Base-by-base conservation (phyloP, 2,888 invertebrate genomes). In the Tipula lateralis region DNA sequence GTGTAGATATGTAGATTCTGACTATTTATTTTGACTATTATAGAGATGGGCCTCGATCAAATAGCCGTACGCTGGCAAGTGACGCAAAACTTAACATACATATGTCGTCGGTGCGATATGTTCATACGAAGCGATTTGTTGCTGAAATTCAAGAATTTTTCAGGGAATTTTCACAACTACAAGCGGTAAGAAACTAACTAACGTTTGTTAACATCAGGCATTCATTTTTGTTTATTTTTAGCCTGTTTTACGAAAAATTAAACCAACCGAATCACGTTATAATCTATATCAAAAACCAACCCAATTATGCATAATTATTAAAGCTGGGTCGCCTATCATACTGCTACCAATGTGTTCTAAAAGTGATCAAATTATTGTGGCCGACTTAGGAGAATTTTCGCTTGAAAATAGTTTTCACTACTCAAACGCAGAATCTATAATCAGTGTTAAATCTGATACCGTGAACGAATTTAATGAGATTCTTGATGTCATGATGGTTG, bases 41-140 rank as follows among this genome's bases (percentile, higher is more conserved):
- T n/a, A 66, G 84, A 50, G 50, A 84, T 44, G 29, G n/a, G 30
- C 19, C 16, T 16, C 44, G 44, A 3, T 16, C n/a, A 16, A 86
- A 86, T 44, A 85, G 86, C n/a, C 85, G 87, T 19, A 87, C 87
- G 1, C 44, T 88, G 29, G 87, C 87, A 34, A 88, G 88, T 66
- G 89, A 89, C 84, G 88, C 89, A 2, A 87, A 87, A 2, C 85
- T 90, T 9, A 87, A 88, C 84, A 90, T 98, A 34, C 93, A 95
- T 87, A 96, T 98, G 96, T 94, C 96, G 0, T 97, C 98, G 0
- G 96, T 98, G 1, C 93, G 96, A 87, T 98, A 98, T 89, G 95
- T 98, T 84, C 98, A 99, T 90, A 98, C 98, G 0, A 96, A 97
- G 88, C 92, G 98, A 84, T 99, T 99, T 91, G 93, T 98, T 84